phyloP scores from a whole-genome alignment of 1,140 invertebrate species.

The Platyura marginata region DNA sequence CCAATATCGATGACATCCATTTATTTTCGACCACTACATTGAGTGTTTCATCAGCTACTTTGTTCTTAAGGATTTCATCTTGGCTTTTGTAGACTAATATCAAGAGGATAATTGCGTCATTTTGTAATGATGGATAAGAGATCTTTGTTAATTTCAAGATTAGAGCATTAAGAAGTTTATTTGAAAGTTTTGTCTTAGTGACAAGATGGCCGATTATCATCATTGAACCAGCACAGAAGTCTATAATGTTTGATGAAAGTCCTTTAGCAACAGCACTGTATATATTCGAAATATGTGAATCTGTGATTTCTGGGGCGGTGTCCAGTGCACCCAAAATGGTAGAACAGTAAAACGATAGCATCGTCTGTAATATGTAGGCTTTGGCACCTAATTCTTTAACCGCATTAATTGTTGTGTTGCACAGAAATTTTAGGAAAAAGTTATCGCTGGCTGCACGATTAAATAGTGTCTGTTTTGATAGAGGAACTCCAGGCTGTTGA shows the following conservation, averaged over 20 bases:
- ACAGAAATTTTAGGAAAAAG: conserved; percentile 55
- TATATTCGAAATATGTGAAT: conserved; percentile 47
- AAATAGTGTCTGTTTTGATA: conserved; percentile 50
- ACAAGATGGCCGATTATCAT: conserved; percentile 53
- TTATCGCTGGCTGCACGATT: conserved; percentile 49
- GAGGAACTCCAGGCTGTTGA: conserved; percentile 50
- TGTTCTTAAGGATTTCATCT: conserved; percentile 24
- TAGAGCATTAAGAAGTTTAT: conserved; percentile 37
- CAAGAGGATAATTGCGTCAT: conserved; percentile 36
- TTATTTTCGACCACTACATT: conserved; percentile 13
- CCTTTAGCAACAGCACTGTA: conserved; percentile 49
- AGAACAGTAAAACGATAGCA: conserved; percentile 61
- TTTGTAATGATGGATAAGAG: conserved; percentile 31
- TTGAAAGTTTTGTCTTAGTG: conserved; percentile 39
- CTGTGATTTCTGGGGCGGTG: conserved; percentile 30
- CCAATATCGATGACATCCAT: conserved; percentile 11
- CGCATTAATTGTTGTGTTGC: conserved; percentile 41
- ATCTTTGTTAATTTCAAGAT: conserved; percentile 29
- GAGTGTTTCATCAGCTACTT: conserved; percentile 17
- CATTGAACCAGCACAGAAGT: conserved; percentile 54
- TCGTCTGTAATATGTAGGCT: conserved; percentile 38
- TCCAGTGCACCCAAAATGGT: conserved; percentile 49
- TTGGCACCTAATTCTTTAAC: conserved; percentile 40
- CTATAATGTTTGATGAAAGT: conserved; percentile 39
- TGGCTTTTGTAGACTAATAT: conserved; percentile 40